Evolutionary conservation across 2,113 vertebrate species (phyloP).

Genomic region (Ivindomyrus marchei): DNA sequence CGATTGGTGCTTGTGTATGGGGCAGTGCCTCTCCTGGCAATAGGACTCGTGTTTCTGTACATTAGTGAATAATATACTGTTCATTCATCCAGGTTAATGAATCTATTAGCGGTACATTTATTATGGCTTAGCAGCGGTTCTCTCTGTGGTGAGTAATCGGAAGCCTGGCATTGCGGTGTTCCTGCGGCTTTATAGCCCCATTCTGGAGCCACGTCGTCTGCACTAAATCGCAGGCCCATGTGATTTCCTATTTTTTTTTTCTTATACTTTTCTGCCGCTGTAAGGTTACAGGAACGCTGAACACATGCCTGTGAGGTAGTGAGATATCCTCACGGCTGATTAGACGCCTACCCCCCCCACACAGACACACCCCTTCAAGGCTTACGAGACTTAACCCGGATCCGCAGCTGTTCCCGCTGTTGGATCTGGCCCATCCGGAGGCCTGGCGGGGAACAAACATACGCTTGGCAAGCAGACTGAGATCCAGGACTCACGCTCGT

Average conservation of each 20-base stretch:
- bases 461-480: constrained; percentile 42
- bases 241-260: neutral
- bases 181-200: neutral
- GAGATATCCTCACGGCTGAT: neutral
- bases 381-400: constrained; percentile 30
- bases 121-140: neutral
- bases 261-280: neutral
- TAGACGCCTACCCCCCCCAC: neutral
- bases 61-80: neutral
- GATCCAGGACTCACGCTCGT: constrained; percentile 51
- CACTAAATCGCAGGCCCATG: neutral
- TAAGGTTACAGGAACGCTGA: neutral
- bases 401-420: constrained; percentile 43
- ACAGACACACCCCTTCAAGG: too few species aligned
- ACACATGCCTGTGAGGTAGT: neutral
- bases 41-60: neutral
- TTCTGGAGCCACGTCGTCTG: neutral
- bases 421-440: constrained; percentile 46
- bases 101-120: neutral
- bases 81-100: neutral
- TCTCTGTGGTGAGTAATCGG: neutral
- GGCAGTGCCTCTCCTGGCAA: neutral
- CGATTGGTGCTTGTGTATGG: neutral
- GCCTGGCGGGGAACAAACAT: constrained; percentile 43
- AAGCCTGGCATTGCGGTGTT: neutral